Percentiles rank a stretch among this genome's conserved stretches.
Conservation (phyloP, 2,113 vertebrate species). For the Tupaia chinensis region DNA sequence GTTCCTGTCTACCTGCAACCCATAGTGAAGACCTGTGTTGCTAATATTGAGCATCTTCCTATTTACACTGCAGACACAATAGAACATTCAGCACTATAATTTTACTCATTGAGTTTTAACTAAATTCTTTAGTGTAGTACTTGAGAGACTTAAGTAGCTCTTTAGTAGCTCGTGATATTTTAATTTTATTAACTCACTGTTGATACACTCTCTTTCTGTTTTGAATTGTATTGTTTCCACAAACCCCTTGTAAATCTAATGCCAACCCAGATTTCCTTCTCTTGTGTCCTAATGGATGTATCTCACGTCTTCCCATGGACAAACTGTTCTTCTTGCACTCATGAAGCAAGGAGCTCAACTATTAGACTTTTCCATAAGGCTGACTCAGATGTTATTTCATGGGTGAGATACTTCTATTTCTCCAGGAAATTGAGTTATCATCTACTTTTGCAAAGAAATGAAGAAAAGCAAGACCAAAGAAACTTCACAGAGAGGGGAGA, state of each 20-base stretch:
- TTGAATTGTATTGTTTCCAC: not conserved
- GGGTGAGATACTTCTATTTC: slow-evolving; percentile 17
- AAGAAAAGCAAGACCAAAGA: slow-evolving; percentile 34
- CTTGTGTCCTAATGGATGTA: not conserved
- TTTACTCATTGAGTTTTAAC: slow-evolving; percentile 23
- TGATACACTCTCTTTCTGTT: not conserved
- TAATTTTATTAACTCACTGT: slow-evolving; percentile 17
- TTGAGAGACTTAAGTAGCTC: not conserved
- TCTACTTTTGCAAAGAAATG: slow-evolving; percentile 30
- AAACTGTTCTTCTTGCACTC: not conserved
- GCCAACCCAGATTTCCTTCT: not conserved
- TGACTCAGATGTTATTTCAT: slow-evolving; percentile 45
- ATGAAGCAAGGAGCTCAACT: not conserved
- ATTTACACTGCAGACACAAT: not conserved
- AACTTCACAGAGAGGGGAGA: not conserved
- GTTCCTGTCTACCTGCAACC: not conserved
- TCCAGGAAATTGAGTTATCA: not conserved
- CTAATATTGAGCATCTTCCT: not conserved
- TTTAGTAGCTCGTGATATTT: not conserved
- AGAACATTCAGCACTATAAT: not conserved
- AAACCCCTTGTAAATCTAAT: not conserved
- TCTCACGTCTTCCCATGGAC: not conserved
- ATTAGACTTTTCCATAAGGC: slow-evolving; percentile 29
- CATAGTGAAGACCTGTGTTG: not conserved
- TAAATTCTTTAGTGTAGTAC: not conserved